Evolutionary conservation across 2,113 vertebrate genomes (phyloP).

Genomic region (Drymodes brunneopygia): DNA sequence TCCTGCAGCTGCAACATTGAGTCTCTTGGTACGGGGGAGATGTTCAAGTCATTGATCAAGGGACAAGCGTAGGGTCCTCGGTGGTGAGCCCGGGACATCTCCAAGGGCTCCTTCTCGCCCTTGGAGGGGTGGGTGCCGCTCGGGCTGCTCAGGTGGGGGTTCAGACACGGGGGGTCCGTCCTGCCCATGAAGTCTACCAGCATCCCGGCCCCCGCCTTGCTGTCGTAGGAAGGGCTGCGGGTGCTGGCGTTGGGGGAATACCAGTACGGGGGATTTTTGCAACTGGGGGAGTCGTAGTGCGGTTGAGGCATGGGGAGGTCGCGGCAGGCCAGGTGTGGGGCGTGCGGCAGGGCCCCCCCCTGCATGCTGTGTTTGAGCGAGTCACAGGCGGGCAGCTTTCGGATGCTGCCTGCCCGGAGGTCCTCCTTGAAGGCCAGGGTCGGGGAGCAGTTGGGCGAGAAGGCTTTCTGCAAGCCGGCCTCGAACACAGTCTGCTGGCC

Average conservation of each 20-base stretch:
- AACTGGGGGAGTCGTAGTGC: constrained; percentile 95
- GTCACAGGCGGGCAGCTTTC: constrained; percentile 85
- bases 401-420: constrained; percentile 73
- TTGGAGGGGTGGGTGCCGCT: constrained; percentile 75
- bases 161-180: constrained; percentile 75
- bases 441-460: constrained; percentile 92
- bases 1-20: constrained; percentile 89
- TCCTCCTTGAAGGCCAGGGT: constrained; percentile 83
- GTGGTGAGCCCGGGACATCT: constrained; percentile 80
- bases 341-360: constrained; percentile 63
- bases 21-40: constrained; percentile 91
- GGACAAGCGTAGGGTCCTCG: constrained; percentile 78
- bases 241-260: constrained; percentile 85
- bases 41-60: constrained; percentile 85
- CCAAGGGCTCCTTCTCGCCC: constrained; percentile 85
- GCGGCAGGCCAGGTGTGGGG: constrained; percentile 78
- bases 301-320: constrained; percentile 86
- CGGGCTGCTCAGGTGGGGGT: constrained; percentile 80
- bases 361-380: constrained; percentile 82
- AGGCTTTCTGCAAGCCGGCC: constrained; percentile 81
- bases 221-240: constrained; percentile 84
- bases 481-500: constrained; percentile 75
- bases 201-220: constrained; percentile 74
- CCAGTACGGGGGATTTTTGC: constrained; percentile 95
- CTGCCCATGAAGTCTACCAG: constrained; percentile 85